phyloP scores from a whole-genome alignment of 1,140 invertebrate genomes.

The Solenopsis invicta region DNA sequence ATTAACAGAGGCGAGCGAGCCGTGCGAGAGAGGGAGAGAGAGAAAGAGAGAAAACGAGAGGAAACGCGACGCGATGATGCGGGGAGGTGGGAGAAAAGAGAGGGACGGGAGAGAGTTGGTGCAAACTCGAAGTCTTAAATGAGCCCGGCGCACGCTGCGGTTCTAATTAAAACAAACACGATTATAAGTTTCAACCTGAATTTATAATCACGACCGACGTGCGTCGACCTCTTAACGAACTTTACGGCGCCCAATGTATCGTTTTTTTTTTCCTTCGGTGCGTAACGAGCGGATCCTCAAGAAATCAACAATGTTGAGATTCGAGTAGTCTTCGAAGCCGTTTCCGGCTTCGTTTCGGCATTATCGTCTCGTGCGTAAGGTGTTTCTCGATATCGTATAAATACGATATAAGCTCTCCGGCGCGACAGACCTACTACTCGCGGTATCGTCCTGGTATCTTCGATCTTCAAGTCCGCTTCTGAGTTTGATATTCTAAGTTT shows the following conservation, averaged over 20 bases:
- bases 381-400: background rate
- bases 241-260: constrained; percentile 40
- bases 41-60: constrained; percentile 5
- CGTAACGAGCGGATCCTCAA: background rate
- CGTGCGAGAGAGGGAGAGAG: constrained; percentile 15
- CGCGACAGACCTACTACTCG: background rate
- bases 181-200: constrained; percentile 82
- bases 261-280: background rate
- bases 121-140: constrained; percentile 77
- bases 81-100: too few species aligned
- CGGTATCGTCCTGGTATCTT: background rate
- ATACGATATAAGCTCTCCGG: too few species aligned
- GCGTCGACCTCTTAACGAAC: constrained; percentile 44
- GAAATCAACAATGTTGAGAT: background rate
- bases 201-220: constrained; percentile 79
- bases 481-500: background rate
- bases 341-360: background rate
- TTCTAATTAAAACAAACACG: constrained; percentile 85
- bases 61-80: background rate
- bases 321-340: background rate
- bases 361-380: background rate
- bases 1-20: constrained; percentile 74
- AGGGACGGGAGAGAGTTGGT: constrained; percentile 23
- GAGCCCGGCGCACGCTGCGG: constrained; percentile 78
- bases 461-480: background rate